Evolutionary conservation across 2,113 vertebrate species (phyloP).

Genomic region (Terrapene triunguis): DNA sequence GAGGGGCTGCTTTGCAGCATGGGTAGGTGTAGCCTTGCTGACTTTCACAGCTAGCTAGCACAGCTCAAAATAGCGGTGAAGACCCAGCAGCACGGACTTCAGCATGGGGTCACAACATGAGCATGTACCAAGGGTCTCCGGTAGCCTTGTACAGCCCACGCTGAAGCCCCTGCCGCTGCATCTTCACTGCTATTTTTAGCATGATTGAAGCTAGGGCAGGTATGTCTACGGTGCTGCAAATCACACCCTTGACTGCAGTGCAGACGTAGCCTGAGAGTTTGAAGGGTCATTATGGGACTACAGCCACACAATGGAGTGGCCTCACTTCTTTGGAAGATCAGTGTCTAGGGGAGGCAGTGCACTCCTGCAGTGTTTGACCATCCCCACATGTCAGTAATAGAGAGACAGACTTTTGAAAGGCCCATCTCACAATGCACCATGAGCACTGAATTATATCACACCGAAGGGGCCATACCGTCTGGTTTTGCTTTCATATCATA

Average conservation of each 20-base stretch:
- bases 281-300: neutral
- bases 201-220: neutral
- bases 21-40: neutral
- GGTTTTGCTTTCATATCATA: neutral
- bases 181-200: neutral
- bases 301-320: neutral
- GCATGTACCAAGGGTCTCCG: neutral
- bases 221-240: neutral
- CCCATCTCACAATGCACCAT: neutral
- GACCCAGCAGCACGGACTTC: neutral
- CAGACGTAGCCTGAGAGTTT: neutral
- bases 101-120: neutral
- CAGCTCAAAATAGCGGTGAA: neutral
- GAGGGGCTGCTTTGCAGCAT: neutral
- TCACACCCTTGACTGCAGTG: neutral
- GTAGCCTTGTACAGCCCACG: neutral
- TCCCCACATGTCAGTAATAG: neutral
- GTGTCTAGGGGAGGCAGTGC: neutral
- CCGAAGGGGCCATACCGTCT: neutral
- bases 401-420: neutral
- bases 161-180: too few relatives aligned
- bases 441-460: neutral
- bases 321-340: neutral
- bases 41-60: neutral
- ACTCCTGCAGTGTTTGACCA: neutral